Conservation (phyloP, 2,888 invertebrate species). For the Chelonus formosanus region DNA sequence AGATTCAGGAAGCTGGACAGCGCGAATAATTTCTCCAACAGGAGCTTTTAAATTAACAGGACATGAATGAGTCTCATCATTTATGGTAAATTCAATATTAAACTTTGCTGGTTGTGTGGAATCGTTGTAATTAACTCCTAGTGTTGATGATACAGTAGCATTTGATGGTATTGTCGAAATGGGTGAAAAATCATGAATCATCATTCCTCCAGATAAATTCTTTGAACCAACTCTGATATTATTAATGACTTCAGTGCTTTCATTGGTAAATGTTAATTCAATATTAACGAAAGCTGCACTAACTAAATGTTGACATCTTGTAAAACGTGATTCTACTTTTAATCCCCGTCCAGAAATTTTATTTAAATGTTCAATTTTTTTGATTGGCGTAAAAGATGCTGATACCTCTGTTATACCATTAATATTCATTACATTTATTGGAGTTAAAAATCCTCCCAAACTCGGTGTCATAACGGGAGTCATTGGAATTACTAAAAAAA, state of each 20-base stretch:
- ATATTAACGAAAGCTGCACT: conserved; percentile 84
- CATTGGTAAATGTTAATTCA: conserved; percentile 82
- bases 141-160: conserved; percentile 72
- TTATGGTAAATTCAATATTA: conserved; percentile 73
- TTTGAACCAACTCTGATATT: conserved; percentile 78
- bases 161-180: conserved; percentile 73
- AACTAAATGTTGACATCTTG: conserved; percentile 82
- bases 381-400: conserved; percentile 70
- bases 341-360: conserved; percentile 78
- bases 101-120: conserved; percentile 88
- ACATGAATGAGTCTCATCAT: conserved; percentile 53
- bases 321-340: conserved; percentile 74
- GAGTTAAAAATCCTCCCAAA: conserved; percentile 79
- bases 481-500: conserved; percentile 69
- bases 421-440: conserved; percentile 63
- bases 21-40: conserved; percentile 87
- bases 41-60: conserved; percentile 77
- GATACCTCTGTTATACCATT: conserved; percentile 67
- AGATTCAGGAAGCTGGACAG: conserved; percentile 77
- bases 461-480: conserved; percentile 85
- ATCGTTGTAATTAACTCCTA: conserved; percentile 93
- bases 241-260: conserved; percentile 71
- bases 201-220: conserved; percentile 77
- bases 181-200: conserved; percentile 78
- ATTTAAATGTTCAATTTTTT: conserved; percentile 73